Evolutionary conservation across 2,888 invertebrate genomes (phyloP).

Genomic region (Athalia cordata): DNA sequence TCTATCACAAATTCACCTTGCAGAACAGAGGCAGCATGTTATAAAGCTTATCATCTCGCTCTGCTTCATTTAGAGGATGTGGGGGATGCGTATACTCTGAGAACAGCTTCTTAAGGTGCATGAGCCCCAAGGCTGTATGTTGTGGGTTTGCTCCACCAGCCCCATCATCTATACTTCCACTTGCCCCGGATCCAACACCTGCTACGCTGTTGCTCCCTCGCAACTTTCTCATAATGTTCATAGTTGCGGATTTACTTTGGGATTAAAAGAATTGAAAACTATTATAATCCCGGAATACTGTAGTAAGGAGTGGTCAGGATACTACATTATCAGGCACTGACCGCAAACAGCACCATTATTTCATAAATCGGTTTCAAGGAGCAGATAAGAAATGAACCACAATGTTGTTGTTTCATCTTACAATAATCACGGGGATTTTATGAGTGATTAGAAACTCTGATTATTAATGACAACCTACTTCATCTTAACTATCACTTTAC

Average conservation of each 20-base stretch:
- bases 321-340: too few relatives aligned
- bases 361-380: too few relatives aligned
- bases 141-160: conserved; percentile 80
- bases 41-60: conserved; percentile 94
- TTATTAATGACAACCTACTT: too few relatives aligned
- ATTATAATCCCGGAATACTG: neutral
- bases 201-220: conserved; percentile 77
- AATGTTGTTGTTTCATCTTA: neutral
- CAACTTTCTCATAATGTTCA: conserved; percentile 96
- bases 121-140: conserved; percentile 92
- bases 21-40: conserved; percentile 98
- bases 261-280: conserved; percentile 1
- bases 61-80: conserved; percentile 85
- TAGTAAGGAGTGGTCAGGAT: too few relatives aligned
- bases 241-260: conserved; percentile 67
- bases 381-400: neutral
- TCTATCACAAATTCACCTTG: conserved; percentile 81
- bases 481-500: too few relatives aligned
- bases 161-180: conserved; percentile 77
- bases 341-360: too few relatives aligned
- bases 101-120: conserved; percentile 97
- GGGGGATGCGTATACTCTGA: conserved; percentile 94
- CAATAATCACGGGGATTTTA: neutral
- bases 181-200: conserved; percentile 74
- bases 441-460: too few relatives aligned